These are phyloP conservation scores for Drosophila lacteicornis DNA, from an alignment of 1,140 invertebrate genomes.

Conservation along the genomic window DNA sequence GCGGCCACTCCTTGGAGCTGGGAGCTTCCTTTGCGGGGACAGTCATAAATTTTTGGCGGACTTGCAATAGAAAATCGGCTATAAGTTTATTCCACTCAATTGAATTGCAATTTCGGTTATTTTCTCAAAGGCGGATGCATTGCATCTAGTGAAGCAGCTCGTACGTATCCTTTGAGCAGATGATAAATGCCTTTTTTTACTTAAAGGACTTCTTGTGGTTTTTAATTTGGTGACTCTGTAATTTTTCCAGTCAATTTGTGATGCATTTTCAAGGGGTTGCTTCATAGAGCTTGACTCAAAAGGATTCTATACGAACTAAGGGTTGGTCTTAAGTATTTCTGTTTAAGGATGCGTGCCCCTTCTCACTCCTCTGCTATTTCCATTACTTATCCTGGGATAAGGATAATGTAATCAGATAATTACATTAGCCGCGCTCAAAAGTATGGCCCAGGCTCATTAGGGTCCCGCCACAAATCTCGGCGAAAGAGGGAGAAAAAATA, in stretches of 20 bases:
- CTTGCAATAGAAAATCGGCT: slow-evolving; percentile 58
- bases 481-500: slow-evolving; percentile 20
- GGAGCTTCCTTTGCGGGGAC: not conserved
- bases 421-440: slow-evolving; percentile 55
- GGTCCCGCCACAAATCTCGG: slow-evolving; percentile 43
- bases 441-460: slow-evolving; percentile 63
- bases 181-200: slow-evolving; percentile 16
- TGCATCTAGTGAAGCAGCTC: slow-evolving; percentile 22
- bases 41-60: slow-evolving; percentile 66
- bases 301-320: no score
- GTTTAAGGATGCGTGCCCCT: not conserved
- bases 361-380: not conserved
- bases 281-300: no score
- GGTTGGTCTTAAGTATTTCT: not conserved
- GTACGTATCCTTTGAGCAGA: slow-evolving; percentile 6
- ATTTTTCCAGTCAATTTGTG: slow-evolving; percentile 8
- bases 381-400: slow-evolving; percentile 12
- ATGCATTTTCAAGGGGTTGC: slow-evolving; percentile 1
- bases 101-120: slow-evolving; percentile 72
- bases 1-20: not conserved
- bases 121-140: slow-evolving; percentile 22
- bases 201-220: not conserved
- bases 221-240: slow-evolving; percentile 21
- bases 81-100: slow-evolving; percentile 82
- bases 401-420: slow-evolving; percentile 50